phyloP scores from a whole-genome alignment of 2,888 invertebrate species.

The Autographa pulchrina region DNA sequence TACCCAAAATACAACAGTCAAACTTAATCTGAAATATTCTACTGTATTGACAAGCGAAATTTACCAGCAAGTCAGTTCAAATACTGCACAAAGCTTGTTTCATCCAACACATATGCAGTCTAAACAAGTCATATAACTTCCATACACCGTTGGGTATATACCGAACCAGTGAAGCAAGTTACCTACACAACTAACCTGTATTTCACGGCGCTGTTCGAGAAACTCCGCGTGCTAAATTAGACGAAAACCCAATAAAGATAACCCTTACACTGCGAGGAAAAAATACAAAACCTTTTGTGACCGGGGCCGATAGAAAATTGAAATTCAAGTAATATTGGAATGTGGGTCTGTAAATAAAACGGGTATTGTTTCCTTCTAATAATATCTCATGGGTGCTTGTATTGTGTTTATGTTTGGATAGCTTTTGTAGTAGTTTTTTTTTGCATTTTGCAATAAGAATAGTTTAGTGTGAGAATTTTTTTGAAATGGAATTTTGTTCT shows the following conservation, averaged over 20 bases:
- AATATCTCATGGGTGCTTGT: constrained; percentile 30
- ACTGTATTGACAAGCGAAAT: background rate
- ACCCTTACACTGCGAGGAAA: constrained; percentile 48
- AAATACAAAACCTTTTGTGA: constrained; percentile 55
- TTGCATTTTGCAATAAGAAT: background rate
- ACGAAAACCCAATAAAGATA: constrained; percentile 68
- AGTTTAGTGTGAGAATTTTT: background rate
- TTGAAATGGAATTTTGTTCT: background rate
- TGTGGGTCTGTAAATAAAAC: constrained; percentile 42
- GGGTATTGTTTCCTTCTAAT: constrained; percentile 41
- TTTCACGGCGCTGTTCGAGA: constrained; percentile 36
- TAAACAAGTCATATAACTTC: background rate
- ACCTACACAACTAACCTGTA: constrained; percentile 33
- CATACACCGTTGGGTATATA: background rate
- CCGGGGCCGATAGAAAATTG: constrained; percentile 51
- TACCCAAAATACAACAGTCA: background rate
- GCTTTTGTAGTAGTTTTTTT: background rate
- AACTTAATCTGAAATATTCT: background rate
- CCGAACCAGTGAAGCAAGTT: background rate
- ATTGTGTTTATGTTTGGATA: constrained; percentile 21
- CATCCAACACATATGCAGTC: background rate
- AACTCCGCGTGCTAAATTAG: constrained; percentile 64
- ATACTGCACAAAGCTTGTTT: background rate
- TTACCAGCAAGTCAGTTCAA: too few relatives aligned
- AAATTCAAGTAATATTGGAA: constrained; percentile 60